phyloP scores from a whole-genome alignment of 2,888 invertebrate genomes.

The Eretmocerus hayati region DNA sequence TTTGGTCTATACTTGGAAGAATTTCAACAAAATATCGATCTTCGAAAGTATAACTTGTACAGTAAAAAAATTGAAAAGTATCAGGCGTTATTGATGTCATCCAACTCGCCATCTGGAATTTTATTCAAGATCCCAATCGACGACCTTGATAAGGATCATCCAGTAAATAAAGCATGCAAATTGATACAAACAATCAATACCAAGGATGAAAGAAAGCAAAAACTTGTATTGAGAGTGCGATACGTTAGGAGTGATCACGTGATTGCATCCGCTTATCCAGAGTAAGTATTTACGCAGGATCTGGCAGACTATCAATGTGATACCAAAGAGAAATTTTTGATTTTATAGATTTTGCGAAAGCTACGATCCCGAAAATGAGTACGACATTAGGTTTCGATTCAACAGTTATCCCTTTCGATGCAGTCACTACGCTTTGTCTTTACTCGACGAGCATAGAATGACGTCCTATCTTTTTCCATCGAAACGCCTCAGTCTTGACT shows the following conservation, averaged over 20 bases:
- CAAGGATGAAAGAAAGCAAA: not conserved
- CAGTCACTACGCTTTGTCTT: slow-evolving; percentile 20
- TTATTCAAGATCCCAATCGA: not conserved
- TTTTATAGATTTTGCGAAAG: not conserved
- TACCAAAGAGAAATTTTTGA: not conserved
- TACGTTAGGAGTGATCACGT: not conserved
- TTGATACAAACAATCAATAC: not conserved
- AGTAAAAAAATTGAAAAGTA: not conserved
- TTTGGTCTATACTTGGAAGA: slow-evolving; percentile 5
- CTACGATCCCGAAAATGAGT: slow-evolving; percentile 1
- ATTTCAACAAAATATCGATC: not conserved
- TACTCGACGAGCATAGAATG: slow-evolving; percentile 4
- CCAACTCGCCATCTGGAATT: not conserved
- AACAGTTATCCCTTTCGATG: slow-evolving; percentile 19
- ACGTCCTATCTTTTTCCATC: slow-evolving; percentile 13
- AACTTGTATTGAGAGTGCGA: not conserved
- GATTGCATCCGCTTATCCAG: not conserved
- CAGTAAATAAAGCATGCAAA: not conserved
- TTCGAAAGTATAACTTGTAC: not conserved
- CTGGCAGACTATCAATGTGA: not conserved
- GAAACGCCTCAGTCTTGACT: not conserved
- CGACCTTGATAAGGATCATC: not conserved
- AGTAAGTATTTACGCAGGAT: not conserved
- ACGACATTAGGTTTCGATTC: slow-evolving; percentile 17
- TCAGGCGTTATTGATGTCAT: not conserved